These are phyloP conservation scores for Camarhynchus parvulus DNA, from an alignment of 2,113 vertebrate species.

Conservation along the genomic window DNA sequence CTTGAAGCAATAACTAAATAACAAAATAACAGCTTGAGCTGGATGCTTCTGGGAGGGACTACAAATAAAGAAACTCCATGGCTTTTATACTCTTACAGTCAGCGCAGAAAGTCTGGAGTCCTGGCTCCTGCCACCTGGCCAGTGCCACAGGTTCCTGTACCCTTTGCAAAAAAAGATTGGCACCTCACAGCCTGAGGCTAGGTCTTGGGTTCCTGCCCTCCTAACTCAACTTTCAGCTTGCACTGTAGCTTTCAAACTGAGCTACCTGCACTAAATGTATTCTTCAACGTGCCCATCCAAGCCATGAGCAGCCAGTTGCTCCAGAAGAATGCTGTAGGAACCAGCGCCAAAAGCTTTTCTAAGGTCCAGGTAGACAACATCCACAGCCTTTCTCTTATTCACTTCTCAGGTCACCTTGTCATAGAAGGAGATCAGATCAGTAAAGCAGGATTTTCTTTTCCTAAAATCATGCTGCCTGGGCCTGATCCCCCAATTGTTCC, in stretches of 20 bases:
- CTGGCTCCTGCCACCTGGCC: neutral
- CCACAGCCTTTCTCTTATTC: neutral
- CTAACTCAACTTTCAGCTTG: neutral
- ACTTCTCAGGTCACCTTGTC: neutral
- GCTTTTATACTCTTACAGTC: neutral
- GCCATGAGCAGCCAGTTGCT: neutral
- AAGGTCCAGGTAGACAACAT: neutral
- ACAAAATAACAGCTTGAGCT: neutral
- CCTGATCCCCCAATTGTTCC: neutral
- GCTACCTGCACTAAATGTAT: neutral
- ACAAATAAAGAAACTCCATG: neutral
- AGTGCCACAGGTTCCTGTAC: neutral
- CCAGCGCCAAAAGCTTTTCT: neutral
- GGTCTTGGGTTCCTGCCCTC: neutral
- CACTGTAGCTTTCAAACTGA: neutral
- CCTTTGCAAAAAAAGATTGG: neutral
- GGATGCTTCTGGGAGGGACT: neutral
- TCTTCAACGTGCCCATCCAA: neutral
- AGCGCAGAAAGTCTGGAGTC: fast-evolving
- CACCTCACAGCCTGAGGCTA: neutral
- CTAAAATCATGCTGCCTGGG: neutral
- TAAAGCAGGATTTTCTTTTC: neutral
- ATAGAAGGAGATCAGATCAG: neutral
- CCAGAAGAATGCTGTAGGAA: neutral
- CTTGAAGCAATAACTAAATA: neutral